phyloP scores from a whole-genome alignment of 2,113 vertebrate species.

The Phylloscopus whistleri region DNA sequence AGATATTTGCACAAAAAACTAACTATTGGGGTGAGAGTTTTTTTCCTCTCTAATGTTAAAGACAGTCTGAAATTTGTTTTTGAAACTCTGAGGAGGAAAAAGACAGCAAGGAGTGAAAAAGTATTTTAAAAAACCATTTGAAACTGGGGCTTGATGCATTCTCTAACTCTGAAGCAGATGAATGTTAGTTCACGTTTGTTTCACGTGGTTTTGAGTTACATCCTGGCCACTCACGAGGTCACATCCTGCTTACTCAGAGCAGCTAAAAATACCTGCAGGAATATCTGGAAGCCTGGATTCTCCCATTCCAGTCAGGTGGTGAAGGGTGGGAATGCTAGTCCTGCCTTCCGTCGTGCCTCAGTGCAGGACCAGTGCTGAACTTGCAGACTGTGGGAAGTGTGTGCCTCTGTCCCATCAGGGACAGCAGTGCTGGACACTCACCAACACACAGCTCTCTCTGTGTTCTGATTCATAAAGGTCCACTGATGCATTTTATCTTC shows the following conservation, averaged over 20 bases:
- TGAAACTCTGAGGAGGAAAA: neutral
- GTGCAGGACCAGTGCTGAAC: neutral
- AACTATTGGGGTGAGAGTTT: accelerated
- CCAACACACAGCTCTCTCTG: neutral
- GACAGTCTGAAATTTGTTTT: neutral
- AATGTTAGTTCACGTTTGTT: neutral
- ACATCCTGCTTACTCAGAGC: neutral
- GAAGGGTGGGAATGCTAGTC: neutral
- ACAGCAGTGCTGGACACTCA: neutral
- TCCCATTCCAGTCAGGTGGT: neutral
- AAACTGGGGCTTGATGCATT: neutral
- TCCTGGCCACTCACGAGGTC: neutral
- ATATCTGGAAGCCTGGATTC: neutral
- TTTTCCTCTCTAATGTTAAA: no score
- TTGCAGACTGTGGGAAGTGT: neutral
- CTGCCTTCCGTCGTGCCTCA: accelerated
- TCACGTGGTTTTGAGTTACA: neutral
- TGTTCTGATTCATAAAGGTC: neutral
- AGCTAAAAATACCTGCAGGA: neutral
- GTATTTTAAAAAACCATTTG: neutral
- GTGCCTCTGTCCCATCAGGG: neutral
- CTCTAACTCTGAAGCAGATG: neutral
- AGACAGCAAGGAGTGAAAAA: neutral
- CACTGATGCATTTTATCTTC: neutral
- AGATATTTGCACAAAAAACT: neutral